Evolutionary conservation across 2,797 vertebrate species (phyloP).

Genomic region (Luscinia luscinia): DNA sequence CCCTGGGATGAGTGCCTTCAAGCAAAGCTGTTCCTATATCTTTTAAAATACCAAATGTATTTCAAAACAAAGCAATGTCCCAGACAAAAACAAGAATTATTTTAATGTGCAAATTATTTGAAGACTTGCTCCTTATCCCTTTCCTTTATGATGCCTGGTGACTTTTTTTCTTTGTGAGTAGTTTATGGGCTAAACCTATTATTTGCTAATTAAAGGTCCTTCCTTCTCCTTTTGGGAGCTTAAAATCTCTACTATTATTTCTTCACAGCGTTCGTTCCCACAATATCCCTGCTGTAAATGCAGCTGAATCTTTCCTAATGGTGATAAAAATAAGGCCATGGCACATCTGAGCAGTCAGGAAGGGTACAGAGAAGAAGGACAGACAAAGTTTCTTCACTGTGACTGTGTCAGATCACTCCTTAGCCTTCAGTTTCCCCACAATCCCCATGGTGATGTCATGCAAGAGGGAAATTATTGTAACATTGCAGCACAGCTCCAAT

Average conservation of each 20-base stretch:
- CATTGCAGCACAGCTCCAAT: not conserved
- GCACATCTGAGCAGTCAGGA: not conserved
- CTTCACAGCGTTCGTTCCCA: not conserved
- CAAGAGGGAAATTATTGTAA: slow-evolving; percentile 22
- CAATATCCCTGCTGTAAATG: not conserved
- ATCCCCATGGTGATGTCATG: not conserved
- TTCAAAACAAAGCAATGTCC: not conserved
- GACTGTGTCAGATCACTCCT: not conserved
- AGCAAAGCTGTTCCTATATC: not conserved
- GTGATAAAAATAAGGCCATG: not conserved
- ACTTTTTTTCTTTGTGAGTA: not conserved
- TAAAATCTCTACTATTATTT: not conserved
- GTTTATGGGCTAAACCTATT: not conserved
- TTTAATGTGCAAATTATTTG: not conserved
- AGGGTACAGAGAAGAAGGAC: not conserved
- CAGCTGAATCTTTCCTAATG: not conserved
- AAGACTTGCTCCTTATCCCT: not conserved
- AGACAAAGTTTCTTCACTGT: not conserved
- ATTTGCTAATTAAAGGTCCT: not conserved
- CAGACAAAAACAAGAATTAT: not conserved
- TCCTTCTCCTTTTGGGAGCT: not conserved
- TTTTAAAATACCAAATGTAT: not conserved
- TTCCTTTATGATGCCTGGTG: not conserved
- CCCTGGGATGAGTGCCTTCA: not conserved
- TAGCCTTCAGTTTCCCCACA: not conserved